These are phyloP conservation scores for Caenorhabditis zanzibari DNA, from an alignment of 2,888 invertebrate genomes.

Conservation along the genomic window DNA sequence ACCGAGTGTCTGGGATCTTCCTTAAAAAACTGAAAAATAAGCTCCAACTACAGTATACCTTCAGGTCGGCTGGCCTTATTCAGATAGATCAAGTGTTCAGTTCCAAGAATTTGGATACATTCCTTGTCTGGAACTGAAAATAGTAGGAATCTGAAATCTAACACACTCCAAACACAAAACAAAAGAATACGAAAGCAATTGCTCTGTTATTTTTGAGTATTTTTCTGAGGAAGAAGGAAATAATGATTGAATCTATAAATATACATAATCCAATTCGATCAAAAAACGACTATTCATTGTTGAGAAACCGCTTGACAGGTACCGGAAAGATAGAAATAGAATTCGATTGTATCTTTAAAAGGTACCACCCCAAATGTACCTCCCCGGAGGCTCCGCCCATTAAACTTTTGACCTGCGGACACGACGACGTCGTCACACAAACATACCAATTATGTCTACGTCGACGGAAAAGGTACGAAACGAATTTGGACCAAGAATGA, in stretches of 20 bases:
- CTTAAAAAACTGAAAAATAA: no score
- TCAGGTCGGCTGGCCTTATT: neutral
- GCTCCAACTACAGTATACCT: neutral
- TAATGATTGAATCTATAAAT: slow-evolving; percentile 23
- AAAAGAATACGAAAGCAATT: slow-evolving; percentile 8
- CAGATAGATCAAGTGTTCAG: no score
- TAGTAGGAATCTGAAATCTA: neutral
- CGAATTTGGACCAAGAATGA: neutral
- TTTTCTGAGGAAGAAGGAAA: neutral
- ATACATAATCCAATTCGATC: slow-evolving; percentile 23
- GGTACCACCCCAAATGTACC: slow-evolving; percentile 38
- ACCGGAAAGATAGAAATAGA: slow-evolving; percentile 56
- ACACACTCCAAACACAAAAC: neutral
- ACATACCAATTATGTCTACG: slow-evolving; percentile 56
- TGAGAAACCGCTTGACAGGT: no score
- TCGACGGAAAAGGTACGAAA: slow-evolving; percentile 1
- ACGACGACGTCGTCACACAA: slow-evolving; percentile 9
- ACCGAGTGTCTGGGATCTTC: neutral
- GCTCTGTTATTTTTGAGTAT: neutral
- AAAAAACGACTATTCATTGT: no score
- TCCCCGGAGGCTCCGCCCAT: slow-evolving; percentile 26
- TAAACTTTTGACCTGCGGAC: slow-evolving; percentile 60
- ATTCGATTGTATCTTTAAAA: slow-evolving; percentile 49
- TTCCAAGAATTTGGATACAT: no score
- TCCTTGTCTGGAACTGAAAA: neutral